A percentile compares a stretch with the other conserved stretches of the same genome.
These are phyloP conservation scores for Ammodramus savannarum DNA, from an alignment of 2,113 vertebrate species.

Conservation along the genomic window DNA sequence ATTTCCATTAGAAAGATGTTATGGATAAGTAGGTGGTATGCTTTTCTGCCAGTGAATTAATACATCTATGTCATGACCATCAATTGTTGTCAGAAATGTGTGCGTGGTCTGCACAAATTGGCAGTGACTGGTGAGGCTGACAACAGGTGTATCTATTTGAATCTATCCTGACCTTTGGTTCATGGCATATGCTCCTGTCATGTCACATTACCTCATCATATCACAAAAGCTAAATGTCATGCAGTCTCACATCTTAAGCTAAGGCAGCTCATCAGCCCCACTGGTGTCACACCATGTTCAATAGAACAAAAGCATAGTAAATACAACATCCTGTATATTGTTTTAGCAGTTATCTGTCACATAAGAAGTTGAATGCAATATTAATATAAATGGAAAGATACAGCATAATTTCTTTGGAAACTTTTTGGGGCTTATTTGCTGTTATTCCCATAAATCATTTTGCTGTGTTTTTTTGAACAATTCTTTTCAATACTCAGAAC, in stretches of 20 bases:
- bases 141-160: not conserved
- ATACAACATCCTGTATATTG: not conserved
- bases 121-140: not conserved
- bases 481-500: not conserved
- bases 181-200: not conserved
- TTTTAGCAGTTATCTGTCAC: not conserved
- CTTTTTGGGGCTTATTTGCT: not conserved
- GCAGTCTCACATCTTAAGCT: not conserved
- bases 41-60: not conserved
- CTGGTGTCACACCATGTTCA: not conserved
- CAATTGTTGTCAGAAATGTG: not conserved
- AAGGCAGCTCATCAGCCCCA: not conserved
- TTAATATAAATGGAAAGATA: not conserved
- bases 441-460: not conserved
- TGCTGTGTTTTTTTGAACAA: not conserved
- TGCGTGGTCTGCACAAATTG: not conserved
- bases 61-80: not conserved
- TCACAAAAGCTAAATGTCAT: conserved; percentile 27
- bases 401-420: not conserved
- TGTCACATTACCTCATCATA: not conserved
- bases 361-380: not conserved
- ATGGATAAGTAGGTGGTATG: not conserved
- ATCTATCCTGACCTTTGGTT: conserved; percentile 11
- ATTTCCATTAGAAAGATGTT: not conserved
- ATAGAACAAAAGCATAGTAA: not conserved